Base-by-base conservation (phyloP, 2,113 vertebrate species). In the Ammospiza caudacuta region DNA sequence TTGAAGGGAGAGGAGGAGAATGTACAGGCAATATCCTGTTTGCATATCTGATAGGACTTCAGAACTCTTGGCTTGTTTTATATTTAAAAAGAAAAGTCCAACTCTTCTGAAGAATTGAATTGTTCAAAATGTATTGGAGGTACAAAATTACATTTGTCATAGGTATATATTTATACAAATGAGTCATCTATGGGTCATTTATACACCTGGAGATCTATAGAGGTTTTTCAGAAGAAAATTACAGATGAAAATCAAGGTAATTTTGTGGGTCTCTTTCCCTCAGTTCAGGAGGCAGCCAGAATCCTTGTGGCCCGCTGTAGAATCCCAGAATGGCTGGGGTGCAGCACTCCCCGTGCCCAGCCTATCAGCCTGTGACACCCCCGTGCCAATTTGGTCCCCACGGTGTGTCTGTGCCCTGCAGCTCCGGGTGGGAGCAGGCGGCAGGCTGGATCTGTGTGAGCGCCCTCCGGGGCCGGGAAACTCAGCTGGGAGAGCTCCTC, bases 341-440 rank as follows among this genome's bases (percentile, higher is more conserved):
- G 12, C 17, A 10, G 7, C 12, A 1, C 28, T 73, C 29, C 35
- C 24, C 54, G 25, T 21, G 39, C n/a, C 31, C 64, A 87, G 39
- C 27, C 19, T 37, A n/a, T n/a, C 5, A 0, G 4, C 37, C 14
- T 39, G 46, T 37, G 61, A 47, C 28, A 14, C 0, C 0, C 12
- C n/a, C 12, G 24, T 51, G 46, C 17, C 44, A 46, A 28, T 9
- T 33, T 12, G n/a, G 27, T 39, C 23, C 28, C 28, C 49, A 4
- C 1, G 4, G 12, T 9, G 13, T 5, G 7, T 37, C 51, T n/a
- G 69, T 6, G 7, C 61, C 55, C 44, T 27, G 29, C 28, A 54
- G 29, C 31, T 55, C 43, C 16, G 44, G 15, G 15, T 17, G 16
- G 49, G 41, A 68, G 15, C 9, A 43, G 41, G 41, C 41, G 15